phyloP scores from a whole-genome alignment of 2,888 invertebrate species.

The Heterodera filipjevi region DNA sequence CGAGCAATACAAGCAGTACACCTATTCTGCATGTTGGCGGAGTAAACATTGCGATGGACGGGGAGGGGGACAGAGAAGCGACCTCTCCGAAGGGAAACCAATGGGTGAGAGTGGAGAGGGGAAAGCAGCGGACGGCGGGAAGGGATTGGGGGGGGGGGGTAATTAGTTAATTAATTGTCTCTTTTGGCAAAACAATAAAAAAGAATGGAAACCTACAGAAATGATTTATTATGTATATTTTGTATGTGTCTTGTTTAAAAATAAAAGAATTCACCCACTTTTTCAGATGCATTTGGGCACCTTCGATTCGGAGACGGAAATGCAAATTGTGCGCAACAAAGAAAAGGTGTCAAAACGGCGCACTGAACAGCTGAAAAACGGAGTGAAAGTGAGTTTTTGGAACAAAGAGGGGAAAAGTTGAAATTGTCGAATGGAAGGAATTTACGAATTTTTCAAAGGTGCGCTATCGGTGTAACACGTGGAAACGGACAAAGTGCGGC shows the following conservation, averaged over 20 bases:
- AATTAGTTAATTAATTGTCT: neutral
- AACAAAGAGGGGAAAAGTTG: too few relatives aligned
- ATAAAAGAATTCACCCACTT: neutral
- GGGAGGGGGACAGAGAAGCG: neutral
- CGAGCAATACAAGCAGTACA: neutral
- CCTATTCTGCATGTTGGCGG: neutral
- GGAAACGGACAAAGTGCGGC: constrained; percentile 28
- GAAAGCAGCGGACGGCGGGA: too few relatives aligned
- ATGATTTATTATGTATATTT: too few relatives aligned
- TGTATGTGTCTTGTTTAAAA: too few relatives aligned
- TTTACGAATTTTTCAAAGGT: neutral
- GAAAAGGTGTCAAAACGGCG: constrained; percentile 27
- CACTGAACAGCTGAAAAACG: constrained; percentile 29
- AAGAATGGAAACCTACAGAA: too few relatives aligned
- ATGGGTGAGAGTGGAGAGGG: too few relatives aligned
- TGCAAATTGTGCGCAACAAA: constrained; percentile 25
- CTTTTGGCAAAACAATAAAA: too few relatives aligned
- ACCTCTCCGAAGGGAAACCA: neutral
- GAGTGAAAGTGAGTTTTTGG: constrained; percentile 23
- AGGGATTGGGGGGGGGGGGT: too few relatives aligned
- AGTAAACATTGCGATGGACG: neutral
- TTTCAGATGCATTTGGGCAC: constrained; percentile 26
- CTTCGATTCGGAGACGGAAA: constrained; percentile 11
- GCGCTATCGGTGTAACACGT: constrained; percentile 28
- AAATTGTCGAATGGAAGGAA: neutral